Evolutionary conservation across 2,113 vertebrate species (phyloP).

Genomic region (Lates calcarifer): DNA sequence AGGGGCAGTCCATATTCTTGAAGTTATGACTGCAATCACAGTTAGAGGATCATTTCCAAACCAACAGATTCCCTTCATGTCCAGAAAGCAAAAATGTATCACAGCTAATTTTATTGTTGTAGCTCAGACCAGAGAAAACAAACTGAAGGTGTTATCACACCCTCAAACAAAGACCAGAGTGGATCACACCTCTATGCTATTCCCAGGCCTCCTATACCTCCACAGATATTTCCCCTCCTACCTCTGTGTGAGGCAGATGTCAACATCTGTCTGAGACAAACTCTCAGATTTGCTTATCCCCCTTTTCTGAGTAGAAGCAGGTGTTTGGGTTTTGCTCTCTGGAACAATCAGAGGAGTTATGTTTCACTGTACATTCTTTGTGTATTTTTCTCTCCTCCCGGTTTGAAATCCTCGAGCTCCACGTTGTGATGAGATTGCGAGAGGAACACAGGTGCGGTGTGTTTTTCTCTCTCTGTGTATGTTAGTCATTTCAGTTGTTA

Average conservation of each 20-base stretch:
- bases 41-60: background rate
- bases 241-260: constrained; percentile 27
- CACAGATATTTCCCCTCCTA: background rate
- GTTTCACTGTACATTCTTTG: background rate
- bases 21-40: background rate
- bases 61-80: background rate
- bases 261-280: constrained; percentile 54
- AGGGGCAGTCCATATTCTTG: background rate
- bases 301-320: constrained; percentile 23
- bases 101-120: too few species aligned
- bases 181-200: background rate
- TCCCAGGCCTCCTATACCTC: background rate
- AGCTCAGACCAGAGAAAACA: background rate
- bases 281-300: constrained; percentile 14
- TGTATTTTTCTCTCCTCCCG: background rate
- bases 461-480: background rate
- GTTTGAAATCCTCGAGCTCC: too few species aligned
- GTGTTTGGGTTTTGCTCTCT: constrained; percentile 4
- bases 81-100: background rate
- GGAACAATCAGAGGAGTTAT: background rate
- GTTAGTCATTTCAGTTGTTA: constrained; percentile 3
- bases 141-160: background rate
- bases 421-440: background rate
- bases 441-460: background rate
- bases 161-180: background rate